A percentile compares a stretch with the other conserved stretches of the same genome.
These are phyloP conservation scores for Electrona antarctica DNA, from an alignment of 2,113 vertebrate genomes.

Conservation along the genomic window DNA sequence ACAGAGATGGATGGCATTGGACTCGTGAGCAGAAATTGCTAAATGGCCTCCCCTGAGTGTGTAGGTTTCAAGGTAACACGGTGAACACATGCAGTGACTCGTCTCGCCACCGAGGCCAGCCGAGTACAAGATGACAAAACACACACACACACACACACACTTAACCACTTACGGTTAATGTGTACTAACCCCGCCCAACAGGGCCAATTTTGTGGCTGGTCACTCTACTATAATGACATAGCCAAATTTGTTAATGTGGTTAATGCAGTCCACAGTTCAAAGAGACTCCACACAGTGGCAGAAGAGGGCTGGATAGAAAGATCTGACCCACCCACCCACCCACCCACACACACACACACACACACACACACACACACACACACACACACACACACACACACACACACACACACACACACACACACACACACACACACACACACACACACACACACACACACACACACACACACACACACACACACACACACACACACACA, in stretches of 20 bases:
- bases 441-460: neutral
- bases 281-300: too few relatives aligned
- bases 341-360: neutral
- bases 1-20: constrained; percentile 20
- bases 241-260: too few relatives aligned
- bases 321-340: neutral
- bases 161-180: too few relatives aligned
- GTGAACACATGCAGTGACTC: constrained; percentile 24
- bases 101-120: constrained; percentile 25
- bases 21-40: constrained; percentile 38
- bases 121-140: constrained; percentile 30
- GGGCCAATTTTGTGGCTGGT: too few relatives aligned
- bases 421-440: constrained; percentile 5
- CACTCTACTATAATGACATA: too few relatives aligned
- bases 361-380: constrained; percentile 1
- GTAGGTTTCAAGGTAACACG: constrained; percentile 46
- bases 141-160: neutral
- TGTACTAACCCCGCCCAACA: too few relatives aligned
- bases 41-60: constrained; percentile 29
- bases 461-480: neutral
- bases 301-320: too few relatives aligned
- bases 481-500: constrained; percentile 10
- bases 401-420: neutral
- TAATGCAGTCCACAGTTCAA: too few relatives aligned
- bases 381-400: neutral